Conservation (phyloP, 2,888 invertebrate species). For the Agapostemon virescens region DNA sequence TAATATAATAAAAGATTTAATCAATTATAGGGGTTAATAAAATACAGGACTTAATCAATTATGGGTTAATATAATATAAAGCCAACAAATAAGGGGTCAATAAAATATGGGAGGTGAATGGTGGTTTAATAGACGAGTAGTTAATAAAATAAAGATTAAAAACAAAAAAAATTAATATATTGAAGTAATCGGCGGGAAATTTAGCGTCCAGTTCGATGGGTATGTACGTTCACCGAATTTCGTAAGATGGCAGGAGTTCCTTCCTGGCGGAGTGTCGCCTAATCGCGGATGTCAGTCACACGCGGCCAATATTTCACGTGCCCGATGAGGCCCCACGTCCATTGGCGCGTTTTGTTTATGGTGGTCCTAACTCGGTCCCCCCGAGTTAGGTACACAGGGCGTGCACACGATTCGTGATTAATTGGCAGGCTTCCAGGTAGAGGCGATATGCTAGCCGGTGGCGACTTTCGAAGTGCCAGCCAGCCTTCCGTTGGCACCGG, state of each 20-base stretch:
- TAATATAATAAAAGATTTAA: too few species aligned
- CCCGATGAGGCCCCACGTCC: constrained; percentile 36
- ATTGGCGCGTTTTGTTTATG: constrained; percentile 71
- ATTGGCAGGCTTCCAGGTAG: constrained; percentile 77
- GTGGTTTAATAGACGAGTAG: too few species aligned
- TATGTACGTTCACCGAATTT: neutral
- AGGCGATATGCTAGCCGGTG: constrained; percentile 51
- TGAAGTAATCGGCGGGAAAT: neutral
- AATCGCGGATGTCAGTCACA: constrained; percentile 71
- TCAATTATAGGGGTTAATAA: too few species aligned
- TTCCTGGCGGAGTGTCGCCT: constrained; percentile 51
- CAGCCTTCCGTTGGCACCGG: constrained; percentile 59
- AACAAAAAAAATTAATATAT: neutral
- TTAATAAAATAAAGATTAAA: too few species aligned
- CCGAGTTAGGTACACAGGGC: constrained; percentile 67
- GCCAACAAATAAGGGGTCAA: neutral
- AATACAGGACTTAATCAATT: neutral
- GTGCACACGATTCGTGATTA: constrained; percentile 74
- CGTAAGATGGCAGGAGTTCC: constrained; percentile 43
- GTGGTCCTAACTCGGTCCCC: constrained; percentile 67
- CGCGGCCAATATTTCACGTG: constrained; percentile 71
- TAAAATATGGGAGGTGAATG: neutral
- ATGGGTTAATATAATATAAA: neutral
- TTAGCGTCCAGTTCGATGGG: neutral
- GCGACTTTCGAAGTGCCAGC: constrained; percentile 62